Percentiles rank a stretch among this genome's conserved stretches.
phyloP scores from a whole-genome alignment of 2,113 vertebrate genomes.

The Beaufortia kweichowensis region DNA sequence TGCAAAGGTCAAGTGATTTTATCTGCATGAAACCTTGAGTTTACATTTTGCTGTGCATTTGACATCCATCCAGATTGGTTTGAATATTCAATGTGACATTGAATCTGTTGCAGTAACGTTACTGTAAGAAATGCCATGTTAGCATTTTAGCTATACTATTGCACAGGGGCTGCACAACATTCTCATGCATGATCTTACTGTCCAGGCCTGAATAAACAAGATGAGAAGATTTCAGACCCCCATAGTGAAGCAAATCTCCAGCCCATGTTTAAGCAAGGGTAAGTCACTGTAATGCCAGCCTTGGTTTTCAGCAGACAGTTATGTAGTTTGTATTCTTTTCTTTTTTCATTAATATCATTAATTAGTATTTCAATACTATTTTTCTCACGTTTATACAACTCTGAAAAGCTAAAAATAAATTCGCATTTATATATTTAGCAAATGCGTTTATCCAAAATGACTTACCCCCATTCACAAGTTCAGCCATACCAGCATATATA shows the following conservation, averaged over 20 bases:
- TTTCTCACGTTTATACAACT: no score
- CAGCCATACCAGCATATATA: no score
- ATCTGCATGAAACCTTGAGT: neutral
- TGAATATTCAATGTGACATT: neutral
- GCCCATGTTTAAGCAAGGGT: conserved; percentile 61
- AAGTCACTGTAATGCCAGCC: conserved; percentile 18
- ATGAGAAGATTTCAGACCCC: conserved; percentile 58
- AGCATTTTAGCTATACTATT: neutral
- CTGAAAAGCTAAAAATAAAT: no score
- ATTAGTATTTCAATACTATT: no score
- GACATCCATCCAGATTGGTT: no score
- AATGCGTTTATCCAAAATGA: neutral
- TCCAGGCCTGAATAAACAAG: conserved; percentile 38
- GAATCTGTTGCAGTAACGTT: neutral
- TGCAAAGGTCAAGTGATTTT: neutral
- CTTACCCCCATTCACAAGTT: no score
- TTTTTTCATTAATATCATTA: no score
- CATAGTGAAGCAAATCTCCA: conserved; percentile 63
- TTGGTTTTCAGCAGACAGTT: no score
- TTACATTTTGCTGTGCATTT: no score
- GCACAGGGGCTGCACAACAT: neutral
- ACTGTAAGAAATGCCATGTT: neutral
- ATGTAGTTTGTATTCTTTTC: no score
- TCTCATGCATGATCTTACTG: conserved; percentile 25
- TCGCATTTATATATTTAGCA: neutral